Conservation (phyloP, 2,113 vertebrate genomes). For the Anguilla japonica region DNA sequence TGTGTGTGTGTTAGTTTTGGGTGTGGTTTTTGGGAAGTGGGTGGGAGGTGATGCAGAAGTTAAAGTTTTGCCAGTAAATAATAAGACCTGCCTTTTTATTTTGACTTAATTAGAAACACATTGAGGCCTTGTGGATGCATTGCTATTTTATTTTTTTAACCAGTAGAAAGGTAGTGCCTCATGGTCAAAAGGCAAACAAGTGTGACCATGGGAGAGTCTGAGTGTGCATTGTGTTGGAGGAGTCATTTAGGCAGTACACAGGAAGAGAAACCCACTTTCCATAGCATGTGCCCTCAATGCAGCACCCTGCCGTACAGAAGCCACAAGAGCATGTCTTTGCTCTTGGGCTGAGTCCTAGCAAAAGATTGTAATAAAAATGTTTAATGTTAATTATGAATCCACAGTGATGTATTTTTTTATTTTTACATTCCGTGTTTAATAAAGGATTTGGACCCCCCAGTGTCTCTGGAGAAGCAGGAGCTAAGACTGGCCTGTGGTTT, state of each 20-base stretch:
- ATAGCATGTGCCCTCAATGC: neutral
- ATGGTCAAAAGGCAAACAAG: neutral
- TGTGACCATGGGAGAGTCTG: neutral
- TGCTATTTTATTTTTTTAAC: neutral
- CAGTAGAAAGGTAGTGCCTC: neutral
- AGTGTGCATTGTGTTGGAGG: neutral
- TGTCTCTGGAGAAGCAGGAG: neutral
- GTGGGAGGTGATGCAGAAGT: neutral
- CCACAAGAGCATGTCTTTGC: neutral
- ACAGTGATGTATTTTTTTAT: neutral
- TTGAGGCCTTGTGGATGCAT: constrained; percentile 1
- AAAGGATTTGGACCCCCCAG: neutral
- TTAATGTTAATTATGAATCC: neutral
- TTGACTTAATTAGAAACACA: constrained; percentile 26
- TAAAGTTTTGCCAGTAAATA: neutral
- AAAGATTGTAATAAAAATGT: neutral
- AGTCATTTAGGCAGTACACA: neutral
- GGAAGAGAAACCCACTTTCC: neutral
- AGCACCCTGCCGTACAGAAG: neutral
- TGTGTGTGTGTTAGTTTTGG: neutral
- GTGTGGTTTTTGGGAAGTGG: neutral
- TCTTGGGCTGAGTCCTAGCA: neutral
- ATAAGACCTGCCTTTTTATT: constrained; percentile 12
- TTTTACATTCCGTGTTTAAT: neutral
- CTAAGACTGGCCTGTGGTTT: neutral